Percentiles rank a stretch among this genome's conserved stretches.
Evolutionary conservation across 2,113 vertebrate species (phyloP).

Genomic region (Psilopsiagon aurifrons): DNA sequence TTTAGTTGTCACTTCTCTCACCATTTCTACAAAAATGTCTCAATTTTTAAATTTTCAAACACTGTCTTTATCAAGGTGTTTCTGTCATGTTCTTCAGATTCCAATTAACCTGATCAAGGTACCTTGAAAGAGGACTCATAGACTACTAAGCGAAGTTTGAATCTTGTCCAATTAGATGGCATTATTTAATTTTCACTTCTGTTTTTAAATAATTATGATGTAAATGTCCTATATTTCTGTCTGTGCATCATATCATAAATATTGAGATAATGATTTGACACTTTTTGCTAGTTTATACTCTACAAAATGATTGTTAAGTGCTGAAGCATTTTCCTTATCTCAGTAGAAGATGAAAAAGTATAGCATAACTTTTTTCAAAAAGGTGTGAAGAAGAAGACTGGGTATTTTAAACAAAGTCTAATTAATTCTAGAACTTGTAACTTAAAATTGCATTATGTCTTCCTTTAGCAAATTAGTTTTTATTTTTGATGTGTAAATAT

Average conservation of each 20-base stretch:
- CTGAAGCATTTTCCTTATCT: neutral
- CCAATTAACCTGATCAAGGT: neutral
- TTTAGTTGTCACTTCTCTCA: neutral
- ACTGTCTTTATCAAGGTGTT: neutral
- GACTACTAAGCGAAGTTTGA: neutral
- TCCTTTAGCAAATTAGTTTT: slow-evolving; percentile 52
- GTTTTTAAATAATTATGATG: slow-evolving; percentile 2
- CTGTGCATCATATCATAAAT: slow-evolving; percentile 5
- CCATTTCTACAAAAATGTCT: neutral
- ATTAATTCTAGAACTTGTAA: slow-evolving; percentile 54
- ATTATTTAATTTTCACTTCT: slow-evolving; percentile 14
- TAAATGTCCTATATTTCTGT: slow-evolving; percentile 10
- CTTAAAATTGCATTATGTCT: slow-evolving; percentile 1
- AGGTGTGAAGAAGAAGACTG: slow-evolving; percentile 46
- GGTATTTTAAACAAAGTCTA: slow-evolving; percentile 36
- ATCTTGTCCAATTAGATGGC: neutral
- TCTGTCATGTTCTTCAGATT: neutral
- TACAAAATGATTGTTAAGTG: neutral
- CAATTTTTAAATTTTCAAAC: neutral
- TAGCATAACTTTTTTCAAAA: neutral
- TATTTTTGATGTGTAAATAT: slow-evolving; percentile 58
- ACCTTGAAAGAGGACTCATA: neutral
- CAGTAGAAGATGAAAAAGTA: slow-evolving; percentile 17
- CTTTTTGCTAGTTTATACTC: neutral
- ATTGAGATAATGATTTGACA: slow-evolving; percentile 16